Conservation (phyloP, 2,888 invertebrate species). For the Scelioninae gen. 2 region DNA sequence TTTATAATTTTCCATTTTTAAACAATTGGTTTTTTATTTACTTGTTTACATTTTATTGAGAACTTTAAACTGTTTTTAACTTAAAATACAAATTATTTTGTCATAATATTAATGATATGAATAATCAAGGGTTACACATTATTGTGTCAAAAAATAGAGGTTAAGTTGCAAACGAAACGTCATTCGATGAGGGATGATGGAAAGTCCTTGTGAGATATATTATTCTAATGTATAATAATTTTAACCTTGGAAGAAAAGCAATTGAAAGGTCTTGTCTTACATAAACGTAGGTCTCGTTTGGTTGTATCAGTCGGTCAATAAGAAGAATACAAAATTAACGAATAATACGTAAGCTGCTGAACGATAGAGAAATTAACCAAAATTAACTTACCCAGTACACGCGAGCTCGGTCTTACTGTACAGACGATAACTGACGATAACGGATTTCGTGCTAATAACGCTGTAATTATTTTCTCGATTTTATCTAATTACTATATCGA, state of each 20-base stretch:
- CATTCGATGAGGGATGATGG: too few species aligned
- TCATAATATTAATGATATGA: too few species aligned
- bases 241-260: slow-evolving; percentile 16
- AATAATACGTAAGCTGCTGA: slow-evolving; percentile 12
- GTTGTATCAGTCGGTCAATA: slow-evolving; percentile 34
- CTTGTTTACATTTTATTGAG: too few species aligned
- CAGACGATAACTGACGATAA: too few species aligned
- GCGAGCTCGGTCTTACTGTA: slow-evolving; percentile 11
- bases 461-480: slow-evolving; percentile 25
- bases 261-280: slow-evolving; percentile 6
- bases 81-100: too few species aligned
- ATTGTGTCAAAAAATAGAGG: too few species aligned
- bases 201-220: slow-evolving; percentile 5
- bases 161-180: slow-evolving; percentile 7
- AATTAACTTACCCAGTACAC: slow-evolving; percentile 35
- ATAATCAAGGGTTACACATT: too few species aligned
- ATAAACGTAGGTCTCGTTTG: slow-evolving; percentile 2
- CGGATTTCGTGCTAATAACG: slow-evolving; percentile 36
- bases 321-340: slow-evolving; percentile 40
- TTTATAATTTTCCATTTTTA: too few species aligned
- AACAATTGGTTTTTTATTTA: too few species aligned
- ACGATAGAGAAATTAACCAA: slow-evolving; percentile 37
- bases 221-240: slow-evolving; percentile 22
- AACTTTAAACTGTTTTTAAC: too few species aligned
- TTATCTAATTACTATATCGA: neutral